Base-by-base conservation (phyloP, 2,888 invertebrate species). In the Zhuqinia jingwanae region DNA sequence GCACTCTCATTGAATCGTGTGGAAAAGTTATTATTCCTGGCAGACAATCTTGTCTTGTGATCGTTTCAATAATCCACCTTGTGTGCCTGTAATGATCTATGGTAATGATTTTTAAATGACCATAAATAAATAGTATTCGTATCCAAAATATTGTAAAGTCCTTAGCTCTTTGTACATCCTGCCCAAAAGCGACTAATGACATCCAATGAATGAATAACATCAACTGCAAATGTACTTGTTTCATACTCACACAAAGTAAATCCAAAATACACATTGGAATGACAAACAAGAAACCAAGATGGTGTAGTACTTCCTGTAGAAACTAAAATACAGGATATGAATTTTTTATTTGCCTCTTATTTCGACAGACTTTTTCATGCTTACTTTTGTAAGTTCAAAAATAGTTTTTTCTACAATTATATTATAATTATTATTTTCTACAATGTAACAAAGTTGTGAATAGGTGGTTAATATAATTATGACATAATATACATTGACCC, bases 351-450 rank as follows among this genome's bases (percentile, higher is more conserved):
- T 22, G n/a, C 65, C 70, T 56, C 30, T 58, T 81, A 45, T 42
- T 36, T 25, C 13, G 50, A 53, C 30, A 56, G 50, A 36, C 10
- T 77, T 27, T 25, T 81, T 58, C 56, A 58, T 58, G 22, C 25
- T 45, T 70, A 22, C 25, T 50, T 80, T 58, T 81, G 56, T 56
- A 80, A 70, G 73, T 81, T 81, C 81, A 81, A 81, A 81, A 81
- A 81, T 81, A 81, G 70, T 81, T 73, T 73, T 47, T 36, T 81
- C 70, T 73, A 81, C 80, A 36, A 30, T 47, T 65, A 65, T 42
- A 20, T 22, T 17, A 68, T 17, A 27, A 76, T 17, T 36, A 36
- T 63, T 68, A 36, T 68, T 27, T 78, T 73, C 70, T 73, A 53
- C n/a, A 58, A 58, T 56, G 56, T 70, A 58, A 70, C 70, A 70